phyloP scores from a whole-genome alignment of 2,797 vertebrate genomes.

The Phrynocephalus forsythii region DNA sequence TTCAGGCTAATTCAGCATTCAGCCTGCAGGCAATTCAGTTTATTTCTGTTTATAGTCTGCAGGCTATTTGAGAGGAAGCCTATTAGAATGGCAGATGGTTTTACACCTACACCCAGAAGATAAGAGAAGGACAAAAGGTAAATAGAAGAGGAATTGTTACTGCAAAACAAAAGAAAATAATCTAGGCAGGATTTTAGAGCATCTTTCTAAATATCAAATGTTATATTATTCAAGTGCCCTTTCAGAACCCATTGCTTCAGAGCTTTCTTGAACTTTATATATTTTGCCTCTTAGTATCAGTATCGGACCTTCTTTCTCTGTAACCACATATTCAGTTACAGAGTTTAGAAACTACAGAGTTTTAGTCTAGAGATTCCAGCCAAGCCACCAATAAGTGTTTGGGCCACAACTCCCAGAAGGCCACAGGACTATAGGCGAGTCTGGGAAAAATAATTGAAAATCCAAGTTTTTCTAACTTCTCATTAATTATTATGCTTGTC shows the following conservation, averaged over 20 bases:
- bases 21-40: slow-evolving; percentile 50
- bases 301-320: background rate
- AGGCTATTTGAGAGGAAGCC: slow-evolving; percentile 58
- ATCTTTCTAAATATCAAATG: background rate
- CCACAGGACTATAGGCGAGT: too few species aligned
- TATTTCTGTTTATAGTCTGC: slow-evolving; percentile 48
- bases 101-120: slow-evolving; percentile 53
- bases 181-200: background rate
- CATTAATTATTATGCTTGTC: too few species aligned
- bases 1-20: slow-evolving; percentile 60
- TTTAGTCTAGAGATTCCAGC: too few species aligned
- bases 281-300: background rate
- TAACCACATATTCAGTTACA: background rate
- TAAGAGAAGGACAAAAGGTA: slow-evolving; percentile 40
- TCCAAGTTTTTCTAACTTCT: too few species aligned
- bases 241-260: background rate
- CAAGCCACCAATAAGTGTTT: too few species aligned
- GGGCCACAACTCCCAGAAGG: too few species aligned
- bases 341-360: too few species aligned
- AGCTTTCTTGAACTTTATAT: background rate
- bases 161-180: background rate
- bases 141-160: slow-evolving; percentile 7
- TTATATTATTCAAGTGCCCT: background rate
- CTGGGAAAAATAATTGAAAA: too few species aligned
- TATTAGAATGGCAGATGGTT: slow-evolving; percentile 46